phyloP scores from a whole-genome alignment of 2,113 vertebrate genomes.

The Ammodytes marinus region DNA sequence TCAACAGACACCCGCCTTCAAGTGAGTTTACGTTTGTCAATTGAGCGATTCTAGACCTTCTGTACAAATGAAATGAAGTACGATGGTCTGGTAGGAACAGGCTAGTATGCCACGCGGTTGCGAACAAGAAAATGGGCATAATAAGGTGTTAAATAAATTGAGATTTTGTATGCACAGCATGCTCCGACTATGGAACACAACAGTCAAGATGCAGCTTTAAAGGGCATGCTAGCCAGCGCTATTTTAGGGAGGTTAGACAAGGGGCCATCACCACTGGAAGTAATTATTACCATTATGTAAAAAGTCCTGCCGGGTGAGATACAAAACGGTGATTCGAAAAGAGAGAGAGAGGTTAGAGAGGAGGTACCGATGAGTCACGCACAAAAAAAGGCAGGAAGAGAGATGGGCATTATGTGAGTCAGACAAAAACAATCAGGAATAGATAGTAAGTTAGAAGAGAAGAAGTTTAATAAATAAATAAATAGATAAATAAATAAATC shows the following conservation, averaged over 20 bases:
- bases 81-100: too few species aligned
- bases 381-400: conserved; percentile 5
- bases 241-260: conserved; percentile 48
- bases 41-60: too few species aligned
- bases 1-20: too few species aligned
- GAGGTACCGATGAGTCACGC: conserved; percentile 35
- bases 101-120: background rate
- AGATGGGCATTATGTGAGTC: conserved; percentile 26
- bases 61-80: too few species aligned
- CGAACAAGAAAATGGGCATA: conserved; percentile 36
- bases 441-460: conserved; percentile 11
- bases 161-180: conserved; percentile 18
- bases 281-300: conserved; percentile 67
- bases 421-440: conserved; percentile 27
- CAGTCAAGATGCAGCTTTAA: conserved; percentile 25
- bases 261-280: conserved; percentile 34
- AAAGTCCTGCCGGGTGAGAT: conserved; percentile 42
- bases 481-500: conserved; percentile 23
- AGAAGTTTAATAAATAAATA: conserved; percentile 9
- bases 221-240: conserved; percentile 37
- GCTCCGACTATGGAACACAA: conserved; percentile 26
- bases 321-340: conserved; percentile 6
- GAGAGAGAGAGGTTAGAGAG: conserved; percentile 23
- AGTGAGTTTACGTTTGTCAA: too few species aligned
- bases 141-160: conserved; percentile 46